Percentiles rank a stretch among this genome's conserved stretches.
These are phyloP conservation scores for Callyntrura guangdongensis DNA, from an alignment of 2,888 invertebrate genomes.

Conservation along the genomic window DNA sequence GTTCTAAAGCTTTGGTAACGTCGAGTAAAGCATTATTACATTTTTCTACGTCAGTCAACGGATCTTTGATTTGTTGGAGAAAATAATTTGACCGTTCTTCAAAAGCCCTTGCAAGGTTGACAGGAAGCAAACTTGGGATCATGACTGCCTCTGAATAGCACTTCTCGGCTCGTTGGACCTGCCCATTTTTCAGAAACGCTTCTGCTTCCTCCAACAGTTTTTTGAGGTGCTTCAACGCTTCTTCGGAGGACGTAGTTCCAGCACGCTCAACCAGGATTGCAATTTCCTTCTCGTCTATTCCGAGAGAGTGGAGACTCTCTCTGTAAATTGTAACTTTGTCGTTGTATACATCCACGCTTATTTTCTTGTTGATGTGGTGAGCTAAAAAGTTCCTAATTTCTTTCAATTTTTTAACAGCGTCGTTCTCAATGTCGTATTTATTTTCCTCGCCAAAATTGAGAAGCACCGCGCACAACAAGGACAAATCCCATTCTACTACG, in stretches of 20 bases:
- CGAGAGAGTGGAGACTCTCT: conserved; percentile 39
- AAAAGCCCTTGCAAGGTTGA: conserved; percentile 48
- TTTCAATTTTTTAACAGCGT: not conserved
- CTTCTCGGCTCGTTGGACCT: conserved; percentile 52
- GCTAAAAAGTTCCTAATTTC: conserved; percentile 63
- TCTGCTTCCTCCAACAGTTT: conserved; percentile 56
- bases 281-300: conserved; percentile 28
- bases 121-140: conserved; percentile 25
- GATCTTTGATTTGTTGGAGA: conserved; percentile 1
- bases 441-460: not conserved
- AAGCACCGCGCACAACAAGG: not conserved
- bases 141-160: conserved; percentile 61
- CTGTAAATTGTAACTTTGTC: not conserved
- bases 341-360: conserved; percentile 40
- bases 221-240: not conserved
- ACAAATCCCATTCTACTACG: not conserved
- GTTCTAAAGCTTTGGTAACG: conserved; percentile 21
- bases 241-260: not conserved
- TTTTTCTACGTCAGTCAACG: not conserved
- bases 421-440: not conserved
- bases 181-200: not conserved
- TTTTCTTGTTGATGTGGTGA: conserved; percentile 45
- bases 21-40: conserved; percentile 15
- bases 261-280: not conserved
- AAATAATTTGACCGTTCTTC: conserved; percentile 67